These are phyloP conservation scores for Ochropleura plecta DNA, from an alignment of 2,888 invertebrate species.

Conservation along the genomic window DNA sequence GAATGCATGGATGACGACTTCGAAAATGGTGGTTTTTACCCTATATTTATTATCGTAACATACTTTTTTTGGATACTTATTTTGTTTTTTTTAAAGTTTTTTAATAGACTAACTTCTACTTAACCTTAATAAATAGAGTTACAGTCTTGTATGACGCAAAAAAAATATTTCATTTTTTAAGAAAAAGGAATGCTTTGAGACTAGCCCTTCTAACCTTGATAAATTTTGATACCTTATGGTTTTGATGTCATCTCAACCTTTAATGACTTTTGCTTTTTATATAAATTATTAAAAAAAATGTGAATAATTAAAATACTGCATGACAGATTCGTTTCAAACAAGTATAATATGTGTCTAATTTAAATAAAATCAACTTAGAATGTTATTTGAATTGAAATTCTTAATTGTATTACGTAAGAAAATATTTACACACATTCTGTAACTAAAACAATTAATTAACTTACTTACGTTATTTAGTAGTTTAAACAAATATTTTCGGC, in stretches of 20 bases:
- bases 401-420: constrained; percentile 3
- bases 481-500: constrained; percentile 40
- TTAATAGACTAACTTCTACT: too few relatives aligned
- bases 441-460: constrained; percentile 36
- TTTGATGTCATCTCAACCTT: background rate
- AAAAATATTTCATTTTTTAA: too few relatives aligned
- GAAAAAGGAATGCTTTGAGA: too few relatives aligned
- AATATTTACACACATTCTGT: constrained; percentile 49
- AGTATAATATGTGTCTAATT: background rate
- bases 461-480: constrained; percentile 5
- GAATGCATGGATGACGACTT: too few relatives aligned
- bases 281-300: background rate
- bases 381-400: constrained; percentile 9
- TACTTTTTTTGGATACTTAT: too few relatives aligned
- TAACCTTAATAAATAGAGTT: too few relatives aligned
- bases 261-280: background rate
- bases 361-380: background rate
- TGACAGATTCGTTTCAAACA: background rate
- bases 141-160: too few relatives aligned
- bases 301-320: background rate
- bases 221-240: background rate
- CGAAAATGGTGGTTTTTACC: too few relatives aligned
- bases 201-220: background rate
- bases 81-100: too few relatives aligned
- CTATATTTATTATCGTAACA: too few relatives aligned